Percentiles rank a stretch among this genome's conserved stretches.
Conservation (phyloP, 2,113 vertebrate species). For the Chrysemys picta region DNA sequence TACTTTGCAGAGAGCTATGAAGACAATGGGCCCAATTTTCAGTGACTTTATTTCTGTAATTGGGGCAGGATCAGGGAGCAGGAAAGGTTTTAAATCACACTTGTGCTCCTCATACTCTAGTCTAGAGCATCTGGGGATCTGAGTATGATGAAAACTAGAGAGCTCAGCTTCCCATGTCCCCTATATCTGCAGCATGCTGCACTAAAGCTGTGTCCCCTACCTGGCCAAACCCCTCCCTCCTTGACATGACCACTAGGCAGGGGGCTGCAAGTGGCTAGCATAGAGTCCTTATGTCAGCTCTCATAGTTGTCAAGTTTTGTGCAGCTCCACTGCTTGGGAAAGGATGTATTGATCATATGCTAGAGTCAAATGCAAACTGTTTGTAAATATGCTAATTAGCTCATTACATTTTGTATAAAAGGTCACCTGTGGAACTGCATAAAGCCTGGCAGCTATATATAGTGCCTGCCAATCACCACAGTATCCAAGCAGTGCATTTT, state of each 20-base stretch:
- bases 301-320: neutral
- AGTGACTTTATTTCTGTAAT: neutral
- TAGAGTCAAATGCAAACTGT: neutral
- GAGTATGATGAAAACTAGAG: neutral
- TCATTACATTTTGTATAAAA: neutral
- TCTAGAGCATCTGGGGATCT: neutral
- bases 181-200: neutral
- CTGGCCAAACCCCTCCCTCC: neutral
- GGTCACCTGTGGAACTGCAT: neutral
- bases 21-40: neutral
- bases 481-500: neutral
- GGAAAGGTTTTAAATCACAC: neutral
- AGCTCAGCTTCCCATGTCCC: neutral
- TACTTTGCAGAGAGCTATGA: neutral
- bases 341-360: neutral
- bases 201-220: neutral
- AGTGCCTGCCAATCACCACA: neutral
- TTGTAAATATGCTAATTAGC: neutral
- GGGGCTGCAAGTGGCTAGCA: neutral
- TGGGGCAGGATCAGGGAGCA: neutral
- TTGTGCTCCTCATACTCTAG: neutral
- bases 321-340: neutral
- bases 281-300: neutral
- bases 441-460: neutral
- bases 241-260: neutral